Evolutionary conservation across 2,113 vertebrate species (phyloP).

Genomic region (Macaca mulatta): DNA sequence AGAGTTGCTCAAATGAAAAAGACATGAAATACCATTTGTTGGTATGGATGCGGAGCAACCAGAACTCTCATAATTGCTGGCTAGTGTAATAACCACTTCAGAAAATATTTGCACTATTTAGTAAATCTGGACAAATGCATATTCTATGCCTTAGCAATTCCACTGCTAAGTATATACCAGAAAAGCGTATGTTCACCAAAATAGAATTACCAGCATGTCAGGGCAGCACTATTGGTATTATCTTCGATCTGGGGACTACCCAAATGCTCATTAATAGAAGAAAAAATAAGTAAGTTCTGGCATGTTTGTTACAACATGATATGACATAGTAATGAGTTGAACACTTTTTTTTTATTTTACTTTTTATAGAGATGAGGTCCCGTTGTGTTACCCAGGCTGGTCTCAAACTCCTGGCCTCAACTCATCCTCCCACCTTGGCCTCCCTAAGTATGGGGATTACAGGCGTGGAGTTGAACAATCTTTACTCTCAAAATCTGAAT

Average conservation of each 20-base stretch:
- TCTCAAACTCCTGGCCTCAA: too few relatives aligned
- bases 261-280: background rate
- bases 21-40: background rate
- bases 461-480: background rate
- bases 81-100: background rate
- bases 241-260: background rate
- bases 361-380: too few relatives aligned
- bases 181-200: background rate
- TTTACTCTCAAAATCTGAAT: background rate
- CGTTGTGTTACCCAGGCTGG: too few relatives aligned
- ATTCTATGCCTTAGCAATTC: background rate
- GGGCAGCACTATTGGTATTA: background rate
- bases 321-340: background rate
- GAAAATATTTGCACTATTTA: background rate
- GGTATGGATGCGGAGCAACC: background rate
- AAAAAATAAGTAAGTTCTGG: background rate
- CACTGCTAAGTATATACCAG: background rate
- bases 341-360: background rate
- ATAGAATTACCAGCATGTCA: background rate
- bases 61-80: background rate
- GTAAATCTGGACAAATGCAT: background rate
- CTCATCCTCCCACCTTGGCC: too few relatives aligned
- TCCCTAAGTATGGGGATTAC: too few relatives aligned
- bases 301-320: accelerated
- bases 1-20: background rate